phyloP scores from a whole-genome alignment of 2,888 invertebrate genomes.

The Anagyrus pseudococci region DNA sequence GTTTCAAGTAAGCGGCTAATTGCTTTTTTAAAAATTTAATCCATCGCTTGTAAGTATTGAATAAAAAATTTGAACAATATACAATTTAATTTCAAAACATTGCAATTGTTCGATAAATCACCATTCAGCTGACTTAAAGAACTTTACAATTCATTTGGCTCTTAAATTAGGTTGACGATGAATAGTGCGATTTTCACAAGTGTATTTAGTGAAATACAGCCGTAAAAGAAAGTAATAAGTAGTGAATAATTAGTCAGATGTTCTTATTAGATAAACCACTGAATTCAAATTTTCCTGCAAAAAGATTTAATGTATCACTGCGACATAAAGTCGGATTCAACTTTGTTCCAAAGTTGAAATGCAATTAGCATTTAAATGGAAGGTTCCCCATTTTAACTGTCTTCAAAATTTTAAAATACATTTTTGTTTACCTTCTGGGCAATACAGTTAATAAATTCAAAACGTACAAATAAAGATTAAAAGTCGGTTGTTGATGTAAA shows the following conservation, averaged over 20 bases:
- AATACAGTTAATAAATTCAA: no score
- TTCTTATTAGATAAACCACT: constrained; percentile 14
- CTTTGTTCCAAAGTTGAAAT: constrained; percentile 5
- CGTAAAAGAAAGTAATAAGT: constrained; percentile 9
- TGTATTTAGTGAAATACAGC: background rate
- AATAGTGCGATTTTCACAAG: background rate
- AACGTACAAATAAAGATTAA: no score
- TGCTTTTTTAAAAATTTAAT: no score
- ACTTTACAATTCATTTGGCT: background rate
- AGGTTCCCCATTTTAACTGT: no score
- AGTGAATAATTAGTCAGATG: constrained; percentile 18
- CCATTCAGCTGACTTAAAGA: background rate
- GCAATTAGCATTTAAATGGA: constrained; percentile 21
- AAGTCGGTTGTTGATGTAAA: no score
- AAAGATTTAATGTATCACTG: constrained; percentile 11
- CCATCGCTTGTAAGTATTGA: no score
- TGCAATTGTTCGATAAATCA: background rate
- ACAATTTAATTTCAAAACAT: background rate
- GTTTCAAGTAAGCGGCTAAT: no score
- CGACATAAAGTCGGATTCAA: constrained; percentile 1
- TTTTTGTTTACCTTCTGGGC: no score
- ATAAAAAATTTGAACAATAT: no score
- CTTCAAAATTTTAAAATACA: no score
- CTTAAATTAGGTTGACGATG: background rate
- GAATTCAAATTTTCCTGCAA: constrained; percentile 9